phyloP scores from a whole-genome alignment of 2,888 invertebrate genomes.

The Flexamia atlantica region DNA sequence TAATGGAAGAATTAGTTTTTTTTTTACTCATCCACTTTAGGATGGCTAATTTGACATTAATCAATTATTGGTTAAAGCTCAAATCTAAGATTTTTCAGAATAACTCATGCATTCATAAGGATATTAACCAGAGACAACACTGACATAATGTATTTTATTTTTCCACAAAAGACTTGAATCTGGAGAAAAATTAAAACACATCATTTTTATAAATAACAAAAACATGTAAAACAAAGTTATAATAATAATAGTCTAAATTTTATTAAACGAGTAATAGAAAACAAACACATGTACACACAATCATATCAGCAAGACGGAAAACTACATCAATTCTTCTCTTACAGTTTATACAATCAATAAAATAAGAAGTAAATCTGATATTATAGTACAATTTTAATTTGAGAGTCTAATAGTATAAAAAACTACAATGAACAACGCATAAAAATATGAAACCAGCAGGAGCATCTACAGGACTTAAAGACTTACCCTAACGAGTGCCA shows the following conservation, averaged over 20 bases:
- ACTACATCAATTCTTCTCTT: conserved; percentile 39
- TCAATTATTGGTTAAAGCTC: too few species aligned
- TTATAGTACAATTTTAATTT: conserved; percentile 46
- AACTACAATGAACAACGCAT: conserved; percentile 55
- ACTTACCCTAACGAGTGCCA: conserved; percentile 32
- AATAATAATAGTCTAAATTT: conserved; percentile 59
- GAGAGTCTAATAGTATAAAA: conserved; percentile 56
- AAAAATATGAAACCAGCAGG: conserved; percentile 49
- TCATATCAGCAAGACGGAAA: conserved; percentile 36
- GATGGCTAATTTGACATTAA: too few species aligned
- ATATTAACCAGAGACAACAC: conserved; percentile 31
- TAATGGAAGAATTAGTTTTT: too few species aligned
- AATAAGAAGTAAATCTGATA: conserved; percentile 6
- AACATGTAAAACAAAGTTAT: conserved; percentile 63
- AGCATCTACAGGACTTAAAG: conserved; percentile 23
- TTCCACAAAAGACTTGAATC: conserved; percentile 64
- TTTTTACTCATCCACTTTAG: too few species aligned
- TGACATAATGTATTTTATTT: conserved; percentile 64
- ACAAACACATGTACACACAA: conserved; percentile 55
- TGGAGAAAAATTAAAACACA: conserved; percentile 64
- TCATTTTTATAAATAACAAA: conserved; percentile 63
- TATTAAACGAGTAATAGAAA: conserved; percentile 57
- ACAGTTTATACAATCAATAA: conserved; percentile 51
- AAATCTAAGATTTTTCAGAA: too few species aligned
- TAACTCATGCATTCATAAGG: conserved; percentile 64